Evolutionary conservation across 2,113 vertebrate species (phyloP).

Genomic region (Bucco capensis): DNA sequence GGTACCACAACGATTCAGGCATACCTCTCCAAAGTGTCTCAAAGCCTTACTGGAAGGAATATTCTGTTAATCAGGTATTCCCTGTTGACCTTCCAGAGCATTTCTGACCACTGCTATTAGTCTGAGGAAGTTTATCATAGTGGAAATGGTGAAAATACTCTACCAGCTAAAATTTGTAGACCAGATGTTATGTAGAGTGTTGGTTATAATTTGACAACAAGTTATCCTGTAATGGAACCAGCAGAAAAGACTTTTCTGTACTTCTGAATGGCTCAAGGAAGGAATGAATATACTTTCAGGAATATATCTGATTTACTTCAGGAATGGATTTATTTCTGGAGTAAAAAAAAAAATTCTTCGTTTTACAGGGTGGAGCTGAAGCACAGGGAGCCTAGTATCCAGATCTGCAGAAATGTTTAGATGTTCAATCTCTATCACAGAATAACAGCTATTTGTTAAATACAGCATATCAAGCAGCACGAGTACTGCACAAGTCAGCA

Average conservation of each 20-base stretch:
- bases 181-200: background rate
- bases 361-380: background rate
- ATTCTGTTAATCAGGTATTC: background rate
- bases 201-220: background rate
- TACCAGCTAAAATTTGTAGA: background rate
- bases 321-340: background rate
- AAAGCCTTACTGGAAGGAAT: background rate
- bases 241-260: background rate
- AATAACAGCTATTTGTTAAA: background rate
- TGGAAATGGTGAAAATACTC: background rate
- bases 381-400: background rate
- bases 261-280: background rate
- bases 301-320: background rate
- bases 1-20: background rate
- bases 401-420: background rate
- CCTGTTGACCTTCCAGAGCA: background rate
- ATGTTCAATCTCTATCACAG: rapidly evolving
- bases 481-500: background rate
- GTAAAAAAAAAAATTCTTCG: background rate
- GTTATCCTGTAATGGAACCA: background rate
- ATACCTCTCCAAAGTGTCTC: background rate
- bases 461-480: background rate
- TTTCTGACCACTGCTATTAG: background rate
- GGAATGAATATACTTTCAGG: background rate
- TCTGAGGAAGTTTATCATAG: background rate